A percentile compares a stretch with the other conserved stretches of the same genome.
These are phyloP conservation scores for Pseudomyrmex concolor DNA, from an alignment of 1,140 invertebrate species.

Conservation along the genomic window DNA sequence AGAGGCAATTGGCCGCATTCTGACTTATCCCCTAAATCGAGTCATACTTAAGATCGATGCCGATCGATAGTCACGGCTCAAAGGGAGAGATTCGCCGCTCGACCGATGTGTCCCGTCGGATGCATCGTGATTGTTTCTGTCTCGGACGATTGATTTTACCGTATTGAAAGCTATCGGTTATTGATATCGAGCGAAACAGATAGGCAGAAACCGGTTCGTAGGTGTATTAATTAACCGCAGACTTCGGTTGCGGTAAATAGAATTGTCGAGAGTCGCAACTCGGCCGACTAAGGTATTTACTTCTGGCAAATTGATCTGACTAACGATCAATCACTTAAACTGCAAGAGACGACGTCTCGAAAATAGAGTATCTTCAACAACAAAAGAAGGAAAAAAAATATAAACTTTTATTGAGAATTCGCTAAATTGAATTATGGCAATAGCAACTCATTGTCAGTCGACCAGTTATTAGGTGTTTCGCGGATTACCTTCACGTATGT, in stretches of 20 bases:
- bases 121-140: constrained; percentile 14
- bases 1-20: constrained; percentile 38
- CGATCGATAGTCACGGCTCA: constrained; percentile 27
- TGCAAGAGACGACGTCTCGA: neutral
- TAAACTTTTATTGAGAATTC: neutral
- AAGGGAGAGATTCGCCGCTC: neutral
- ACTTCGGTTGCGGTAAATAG: constrained; percentile 1
- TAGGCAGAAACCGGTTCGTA: neutral
- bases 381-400: too few relatives aligned
- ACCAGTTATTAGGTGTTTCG: constrained; percentile 24
- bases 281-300: constrained; percentile 14
- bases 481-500: constrained; percentile 38
- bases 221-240: constrained; percentile 34
- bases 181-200: constrained; percentile 31
- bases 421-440: neutral
- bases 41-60: constrained; percentile 39
- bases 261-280: neutral
- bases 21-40: constrained; percentile 19
- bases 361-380: neutral
- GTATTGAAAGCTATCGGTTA: constrained; percentile 47
- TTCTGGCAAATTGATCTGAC: neutral
- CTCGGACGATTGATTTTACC: constrained; percentile 25
- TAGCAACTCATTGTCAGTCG: neutral
- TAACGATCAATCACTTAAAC: constrained; percentile 9
- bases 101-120: neutral